These are phyloP conservation scores for Phrynocephalus forsythii DNA, from an alignment of 2,797 vertebrate genomes.

Conservation along the genomic window DNA sequence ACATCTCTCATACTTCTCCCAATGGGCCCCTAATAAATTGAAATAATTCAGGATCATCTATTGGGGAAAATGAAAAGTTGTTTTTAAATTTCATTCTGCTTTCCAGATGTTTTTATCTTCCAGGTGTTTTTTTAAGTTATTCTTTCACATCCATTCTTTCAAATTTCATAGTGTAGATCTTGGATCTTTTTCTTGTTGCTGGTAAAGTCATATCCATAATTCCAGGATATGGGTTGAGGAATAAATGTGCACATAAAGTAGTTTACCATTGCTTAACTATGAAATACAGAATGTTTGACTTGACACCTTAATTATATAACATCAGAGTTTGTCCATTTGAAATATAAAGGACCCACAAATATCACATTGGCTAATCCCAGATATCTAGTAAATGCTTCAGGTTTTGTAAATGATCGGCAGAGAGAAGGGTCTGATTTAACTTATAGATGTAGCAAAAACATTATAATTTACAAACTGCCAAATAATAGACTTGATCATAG, in stretches of 20 bases:
- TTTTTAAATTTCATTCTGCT: not conserved
- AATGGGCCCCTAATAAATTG: not conserved
- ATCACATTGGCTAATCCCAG: not conserved
- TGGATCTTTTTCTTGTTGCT: not conserved
- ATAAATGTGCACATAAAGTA: conserved; percentile 23
- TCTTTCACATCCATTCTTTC: not conserved
- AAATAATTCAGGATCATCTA: not conserved
- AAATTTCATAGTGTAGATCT: not conserved
- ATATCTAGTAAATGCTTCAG: conserved; percentile 39
- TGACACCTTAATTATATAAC: conserved; percentile 26
- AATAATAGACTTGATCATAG: conserved; percentile 38
- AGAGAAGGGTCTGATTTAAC: conserved; percentile 30
- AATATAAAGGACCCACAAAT: conserved; percentile 29
- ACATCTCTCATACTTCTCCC: not conserved
- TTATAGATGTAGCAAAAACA: not conserved
- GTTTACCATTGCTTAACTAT: conserved; percentile 34
- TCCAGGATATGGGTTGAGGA: not conserved
- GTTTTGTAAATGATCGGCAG: conserved; percentile 21
- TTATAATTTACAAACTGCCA: conserved; percentile 27
- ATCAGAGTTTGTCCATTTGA: conserved; percentile 41
- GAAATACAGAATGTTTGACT: conserved; percentile 21
- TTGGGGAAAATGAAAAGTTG: not conserved
- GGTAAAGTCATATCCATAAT: conserved; percentile 19
- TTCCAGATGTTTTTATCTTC: not conserved
- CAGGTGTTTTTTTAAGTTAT: too few species aligned